These are phyloP conservation scores for Formicarius rufipectus DNA, from an alignment of 2,113 vertebrate genomes.

Conservation along the genomic window DNA sequence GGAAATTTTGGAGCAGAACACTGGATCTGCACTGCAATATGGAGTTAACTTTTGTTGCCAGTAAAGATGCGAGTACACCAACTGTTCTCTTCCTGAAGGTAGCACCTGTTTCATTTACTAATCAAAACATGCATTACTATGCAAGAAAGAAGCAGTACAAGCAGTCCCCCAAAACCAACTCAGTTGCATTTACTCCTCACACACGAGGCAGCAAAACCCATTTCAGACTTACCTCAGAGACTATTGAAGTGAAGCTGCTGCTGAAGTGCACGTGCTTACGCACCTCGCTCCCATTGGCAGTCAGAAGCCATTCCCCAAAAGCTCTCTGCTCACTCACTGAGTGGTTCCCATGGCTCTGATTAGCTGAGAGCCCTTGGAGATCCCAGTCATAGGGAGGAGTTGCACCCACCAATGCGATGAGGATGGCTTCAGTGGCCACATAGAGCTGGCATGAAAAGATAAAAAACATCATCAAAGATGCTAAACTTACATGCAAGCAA, in stretches of 20 bases:
- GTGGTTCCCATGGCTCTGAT: conserved; percentile 67
- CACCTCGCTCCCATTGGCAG: conserved; percentile 72
- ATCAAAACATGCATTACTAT: neutral
- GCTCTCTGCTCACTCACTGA: conserved; percentile 18
- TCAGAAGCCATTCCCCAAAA: conserved; percentile 75
- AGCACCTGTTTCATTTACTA: neutral
- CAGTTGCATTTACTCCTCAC: neutral
- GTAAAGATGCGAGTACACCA: neutral
- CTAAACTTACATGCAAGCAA: neutral
- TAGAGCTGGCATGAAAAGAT: conserved; percentile 73
- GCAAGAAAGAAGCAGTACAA: neutral
- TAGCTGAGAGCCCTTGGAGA: conserved; percentile 61
- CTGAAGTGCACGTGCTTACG: conserved; percentile 71
- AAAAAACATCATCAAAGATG: neutral
- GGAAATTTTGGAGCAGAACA: neutral
- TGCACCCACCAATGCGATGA: conserved; percentile 75
- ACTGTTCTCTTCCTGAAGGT: neutral
- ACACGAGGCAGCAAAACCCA: fast-evolving
- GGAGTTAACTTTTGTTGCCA: neutral
- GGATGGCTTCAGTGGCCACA: conserved; percentile 78
- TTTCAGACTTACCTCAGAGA: conserved; percentile 75
- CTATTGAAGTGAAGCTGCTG: conserved; percentile 79
- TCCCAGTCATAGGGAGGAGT: conserved; percentile 78
- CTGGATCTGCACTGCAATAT: neutral
- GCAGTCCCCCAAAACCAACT: neutral